Evolutionary conservation across 2,888 invertebrate genomes (phyloP), one percentile per base, ranked within the genome.

Genomic region (Acronicta alni): DNA sequence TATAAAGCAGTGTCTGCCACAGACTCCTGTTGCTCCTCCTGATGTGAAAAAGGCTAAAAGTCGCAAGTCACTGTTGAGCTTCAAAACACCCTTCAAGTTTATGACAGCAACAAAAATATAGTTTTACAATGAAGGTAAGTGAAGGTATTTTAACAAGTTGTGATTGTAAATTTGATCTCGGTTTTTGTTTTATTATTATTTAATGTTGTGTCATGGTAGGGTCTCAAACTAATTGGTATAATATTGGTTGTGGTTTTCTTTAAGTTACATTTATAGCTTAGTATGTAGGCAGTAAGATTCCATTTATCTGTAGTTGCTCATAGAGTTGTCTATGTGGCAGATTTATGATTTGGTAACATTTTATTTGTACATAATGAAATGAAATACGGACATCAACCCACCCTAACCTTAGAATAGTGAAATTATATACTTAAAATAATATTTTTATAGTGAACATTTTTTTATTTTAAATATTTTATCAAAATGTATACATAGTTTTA

Each of bases 41-140:
- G 89, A 90, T 16, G 70, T 85, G 12, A 93, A 91, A 69, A 94
- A 93, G 70, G 73, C 85, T 12, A 93, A 91, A 64, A 85, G 89
- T 67, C 84, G 85, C 41, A 93, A 88, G 69, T 94, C 94, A 20
- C 75, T 94, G 60, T 74, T 94, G 32, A 89, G 89, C 43, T 94
- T 94, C 62, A 94, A 94, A 82, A 94, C 94, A 16, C 94, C 94
- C 15, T 94, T 94, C 58, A 94, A 93, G 67, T 94, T 94, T 54
- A 91, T 88, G 81, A 85, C 88, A 58, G 87, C 91, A 37, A 84
- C 86, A 41, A 92, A 89, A 82, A 87, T 89, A 46, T 91, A 84
- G 51, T 60, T 23, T 49, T 32, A 46, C 20, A 7, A 17, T 38
- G 9, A 54, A 55, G 37, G 15, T 51, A 32, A 57, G 42, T 54